Base-by-base conservation (phyloP, 2,113 vertebrate species). In the Paramormyrops kingsleyae region DNA sequence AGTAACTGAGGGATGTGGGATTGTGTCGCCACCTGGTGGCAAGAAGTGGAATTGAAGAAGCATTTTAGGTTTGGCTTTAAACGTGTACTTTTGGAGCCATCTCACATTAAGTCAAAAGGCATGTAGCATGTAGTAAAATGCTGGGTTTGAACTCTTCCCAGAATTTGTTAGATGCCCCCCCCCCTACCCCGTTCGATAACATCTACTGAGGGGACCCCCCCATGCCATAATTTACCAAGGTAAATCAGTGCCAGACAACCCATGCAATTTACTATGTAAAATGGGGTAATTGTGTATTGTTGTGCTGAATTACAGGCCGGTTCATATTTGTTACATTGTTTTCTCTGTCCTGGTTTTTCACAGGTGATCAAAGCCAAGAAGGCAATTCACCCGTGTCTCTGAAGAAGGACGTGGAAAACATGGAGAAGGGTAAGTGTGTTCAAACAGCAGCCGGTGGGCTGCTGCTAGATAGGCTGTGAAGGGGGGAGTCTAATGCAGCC, bases 401-500 rank as follows among this genome's bases (percentile, higher is more conserved):
- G 83, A 99, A 99, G 94, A 99, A 99, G 92, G 98, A 99, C 89
- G 97, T 99, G 0, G 98, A 98, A 93, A 98, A 97, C 93, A 99
- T 99, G 98, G 99, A 98, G 88, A 99, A 99, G 98, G 98, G 98
- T 99, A 97, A 46, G 56, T 17, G 17, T 8, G 12, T 49, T 10
- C 83, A 49, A 49, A 49, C 42, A 27, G 8, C 9, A 6, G 9
- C 5, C 1, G n/a, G 9, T 13, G 62, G n/a, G 31, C 15, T 39
- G 5, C 70, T 17, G 70, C 74, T 39, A 39, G n/a, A 56, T n/a
- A 66, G 62, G 62, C n/a, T n/a, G 74, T 80, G n/a, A 39, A 35
- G 70, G 13, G 31, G 5, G 70, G 27, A 74, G 70, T 10, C 24
- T 84, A 84, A 84, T 24, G 80, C 70, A 39, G 12, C 13, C 5